These are phyloP conservation scores for Thecocarcelia acutangulata DNA, from an alignment of 2,888 invertebrate species.

Conservation along the genomic window DNA sequence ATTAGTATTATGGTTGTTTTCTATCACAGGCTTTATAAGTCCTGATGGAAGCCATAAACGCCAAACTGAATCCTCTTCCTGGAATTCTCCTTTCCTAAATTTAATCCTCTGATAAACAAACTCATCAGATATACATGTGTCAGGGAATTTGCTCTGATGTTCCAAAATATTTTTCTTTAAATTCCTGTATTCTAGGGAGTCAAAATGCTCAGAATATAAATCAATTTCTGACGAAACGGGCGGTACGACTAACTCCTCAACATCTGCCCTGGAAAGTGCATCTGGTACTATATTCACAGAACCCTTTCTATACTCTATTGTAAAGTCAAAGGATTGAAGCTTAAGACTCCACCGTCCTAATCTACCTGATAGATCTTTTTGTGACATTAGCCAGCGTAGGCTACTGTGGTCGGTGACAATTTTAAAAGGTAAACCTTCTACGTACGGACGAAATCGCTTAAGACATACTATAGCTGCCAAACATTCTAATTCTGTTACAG, in stretches of 20 bases:
- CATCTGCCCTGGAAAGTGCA: no score
- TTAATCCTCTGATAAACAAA: neutral
- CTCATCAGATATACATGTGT: no score
- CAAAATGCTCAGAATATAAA: no score
- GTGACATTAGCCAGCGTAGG: constrained; percentile 13
- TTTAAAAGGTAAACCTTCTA: constrained; percentile 65
- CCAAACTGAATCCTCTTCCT: neutral
- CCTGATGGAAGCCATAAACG: neutral
- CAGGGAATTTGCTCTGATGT: neutral
- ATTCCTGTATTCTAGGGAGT: neutral
- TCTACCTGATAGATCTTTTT: constrained; percentile 15
- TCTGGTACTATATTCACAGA: neutral
- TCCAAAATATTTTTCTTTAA: neutral
- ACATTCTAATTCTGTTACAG: no score
- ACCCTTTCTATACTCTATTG: neutral
- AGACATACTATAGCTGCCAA: no score
- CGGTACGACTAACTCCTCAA: no score
- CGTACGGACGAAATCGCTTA: constrained; percentile 54
- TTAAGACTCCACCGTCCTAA: no score
- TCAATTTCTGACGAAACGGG: no score
- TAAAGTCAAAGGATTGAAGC: neutral
- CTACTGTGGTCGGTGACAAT: no score
- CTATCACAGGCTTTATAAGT: neutral
- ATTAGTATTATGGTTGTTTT: no score
- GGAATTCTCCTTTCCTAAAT: neutral